A percentile compares a stretch with the other conserved stretches of the same genome.
These are phyloP conservation scores for Pseudotriccus pelzelni DNA, from an alignment of 2,797 vertebrate genomes.

Conservation along the genomic window DNA sequence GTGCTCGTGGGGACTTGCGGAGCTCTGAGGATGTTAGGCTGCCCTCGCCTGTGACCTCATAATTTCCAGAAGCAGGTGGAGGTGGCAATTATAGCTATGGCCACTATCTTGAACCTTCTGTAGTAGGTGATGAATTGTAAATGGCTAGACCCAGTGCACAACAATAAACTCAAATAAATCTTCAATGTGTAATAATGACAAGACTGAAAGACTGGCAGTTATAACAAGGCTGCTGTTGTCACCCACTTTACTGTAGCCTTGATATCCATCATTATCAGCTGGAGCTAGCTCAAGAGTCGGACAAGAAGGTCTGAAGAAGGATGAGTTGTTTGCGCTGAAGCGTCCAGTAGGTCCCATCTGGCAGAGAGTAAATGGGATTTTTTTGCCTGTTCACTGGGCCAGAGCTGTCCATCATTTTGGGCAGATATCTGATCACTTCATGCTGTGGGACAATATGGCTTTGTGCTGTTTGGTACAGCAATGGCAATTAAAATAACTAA, in stretches of 20 bases:
- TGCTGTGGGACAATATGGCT: constrained; percentile 84
- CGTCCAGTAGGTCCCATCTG: constrained; percentile 91
- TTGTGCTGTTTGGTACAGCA: constrained; percentile 71
- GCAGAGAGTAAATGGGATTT: constrained; percentile 86
- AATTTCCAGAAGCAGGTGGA: constrained; percentile 87
- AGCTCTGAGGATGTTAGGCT: constrained; percentile 41
- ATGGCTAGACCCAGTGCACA: constrained; percentile 83
- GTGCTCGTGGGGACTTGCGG: background rate
- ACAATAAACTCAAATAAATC: constrained; percentile 92
- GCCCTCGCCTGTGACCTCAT: constrained; percentile 82
- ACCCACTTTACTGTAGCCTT: constrained; percentile 84
- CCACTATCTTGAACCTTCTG: constrained; percentile 83
- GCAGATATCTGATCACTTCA: constrained; percentile 82
- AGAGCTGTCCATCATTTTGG: constrained; percentile 85
- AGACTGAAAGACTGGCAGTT: constrained; percentile 87
- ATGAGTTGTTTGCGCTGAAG: constrained; percentile 88
- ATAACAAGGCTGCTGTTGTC: constrained; percentile 90
- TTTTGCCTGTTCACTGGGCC: constrained; percentile 79
- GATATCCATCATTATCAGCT: constrained; percentile 90
- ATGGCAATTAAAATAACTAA: constrained; percentile 67
- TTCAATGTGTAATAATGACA: constrained; percentile 91
- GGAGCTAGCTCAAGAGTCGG: constrained; percentile 80
- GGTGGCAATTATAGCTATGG: constrained; percentile 85
- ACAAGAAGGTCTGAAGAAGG: constrained; percentile 87
- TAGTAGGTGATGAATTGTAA: constrained; percentile 89